phyloP scores from a whole-genome alignment of 2,113 vertebrate genomes.

The Clinocottus analis region DNA sequence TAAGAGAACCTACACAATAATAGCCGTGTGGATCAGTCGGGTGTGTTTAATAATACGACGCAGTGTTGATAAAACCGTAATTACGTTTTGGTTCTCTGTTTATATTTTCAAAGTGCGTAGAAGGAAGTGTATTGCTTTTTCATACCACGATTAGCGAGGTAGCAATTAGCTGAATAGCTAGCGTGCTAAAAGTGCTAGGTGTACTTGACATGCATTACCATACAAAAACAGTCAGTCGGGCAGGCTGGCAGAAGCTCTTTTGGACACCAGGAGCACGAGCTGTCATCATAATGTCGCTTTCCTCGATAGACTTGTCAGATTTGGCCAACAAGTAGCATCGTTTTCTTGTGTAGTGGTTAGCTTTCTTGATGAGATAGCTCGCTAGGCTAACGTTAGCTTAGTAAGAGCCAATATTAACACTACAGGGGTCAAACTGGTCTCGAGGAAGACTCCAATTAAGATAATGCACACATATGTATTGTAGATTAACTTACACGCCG shows the following conservation, averaged over 20 bases:
- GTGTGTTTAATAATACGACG: rapidly evolving
- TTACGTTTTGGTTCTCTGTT: conserved; percentile 50
- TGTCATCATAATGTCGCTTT: not conserved
- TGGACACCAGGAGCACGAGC: not conserved
- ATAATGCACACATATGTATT: not conserved
- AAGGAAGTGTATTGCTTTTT: conserved; percentile 76
- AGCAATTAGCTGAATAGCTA: conserved; percentile 64
- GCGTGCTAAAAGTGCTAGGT: conserved; percentile 57
- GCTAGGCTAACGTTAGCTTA: conserved; percentile 57
- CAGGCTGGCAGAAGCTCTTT: rapidly evolving
- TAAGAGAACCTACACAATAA: not conserved
- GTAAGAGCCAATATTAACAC: conserved; percentile 22
- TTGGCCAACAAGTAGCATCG: not conserved
- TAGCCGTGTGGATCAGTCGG: not conserved
- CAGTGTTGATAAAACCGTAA: not conserved
- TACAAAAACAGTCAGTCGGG: conserved; percentile 16
- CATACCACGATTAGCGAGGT: conserved; percentile 68
- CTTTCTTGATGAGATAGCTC: conserved; percentile 4
- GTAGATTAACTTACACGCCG: not conserved
- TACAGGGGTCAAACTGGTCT: conserved; percentile 32
- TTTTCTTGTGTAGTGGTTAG: conserved; percentile 2
- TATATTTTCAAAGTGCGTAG: conserved; percentile 82
- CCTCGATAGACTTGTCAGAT: not conserved
- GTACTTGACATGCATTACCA: conserved; percentile 22
- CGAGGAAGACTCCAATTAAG: not conserved